phyloP scores from a whole-genome alignment of 2,888 invertebrate genomes.

The Cosmia trapezina region DNA sequence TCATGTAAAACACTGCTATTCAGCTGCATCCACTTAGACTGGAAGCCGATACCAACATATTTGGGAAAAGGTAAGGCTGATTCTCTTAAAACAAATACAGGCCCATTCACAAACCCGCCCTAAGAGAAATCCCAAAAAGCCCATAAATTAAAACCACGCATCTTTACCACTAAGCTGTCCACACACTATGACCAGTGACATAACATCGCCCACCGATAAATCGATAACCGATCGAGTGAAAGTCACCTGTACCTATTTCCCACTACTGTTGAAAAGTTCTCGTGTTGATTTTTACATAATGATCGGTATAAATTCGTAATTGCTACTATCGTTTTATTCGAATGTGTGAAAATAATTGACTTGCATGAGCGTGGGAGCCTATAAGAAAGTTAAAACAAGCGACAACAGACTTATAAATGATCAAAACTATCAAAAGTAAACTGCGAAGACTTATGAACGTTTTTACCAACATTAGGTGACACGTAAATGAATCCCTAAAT shows the following conservation, averaged over 20 bases:
- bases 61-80: too few relatives aligned
- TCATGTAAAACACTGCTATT: too few relatives aligned
- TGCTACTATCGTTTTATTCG: conserved; percentile 23
- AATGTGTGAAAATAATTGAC: conserved; percentile 47
- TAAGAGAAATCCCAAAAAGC: conserved; percentile 31
- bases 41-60: too few relatives aligned
- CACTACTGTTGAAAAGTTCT: conserved; percentile 47
- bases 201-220: conserved; percentile 36
- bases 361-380: conserved; percentile 27
- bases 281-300: conserved; percentile 42
- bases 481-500: too few relatives aligned
- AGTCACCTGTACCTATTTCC: conserved; percentile 34
- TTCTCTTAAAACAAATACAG: background rate
- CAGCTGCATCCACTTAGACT: too few relatives aligned
- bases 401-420: background rate
- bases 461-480: too few relatives aligned
- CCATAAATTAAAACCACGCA: conserved; percentile 27
- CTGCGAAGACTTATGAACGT: background rate
- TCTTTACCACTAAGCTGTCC: conserved; percentile 13
- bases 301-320: conserved; percentile 18
- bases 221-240: conserved; percentile 53
- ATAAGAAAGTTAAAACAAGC: conserved; percentile 14
- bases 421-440: background rate
- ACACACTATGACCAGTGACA: conserved; percentile 30
- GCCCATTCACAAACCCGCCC: background rate